phyloP scores from a whole-genome alignment of 2,797 vertebrate genomes.

The Eulemur albifrons region DNA sequence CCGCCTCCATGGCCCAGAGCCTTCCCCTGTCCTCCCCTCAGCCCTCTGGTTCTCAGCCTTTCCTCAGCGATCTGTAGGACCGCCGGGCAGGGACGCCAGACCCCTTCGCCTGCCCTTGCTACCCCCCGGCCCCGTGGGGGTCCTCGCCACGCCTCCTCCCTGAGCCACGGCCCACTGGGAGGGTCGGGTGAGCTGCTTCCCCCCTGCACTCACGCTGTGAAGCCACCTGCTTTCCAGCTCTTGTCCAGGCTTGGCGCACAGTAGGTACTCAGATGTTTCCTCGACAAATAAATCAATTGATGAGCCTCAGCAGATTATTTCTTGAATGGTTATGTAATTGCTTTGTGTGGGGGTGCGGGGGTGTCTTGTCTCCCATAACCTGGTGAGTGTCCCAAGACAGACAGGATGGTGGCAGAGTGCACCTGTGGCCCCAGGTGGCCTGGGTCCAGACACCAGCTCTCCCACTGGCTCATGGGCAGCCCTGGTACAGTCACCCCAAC shows the following conservation, averaged over 20 bases:
- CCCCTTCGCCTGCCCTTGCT: neutral
- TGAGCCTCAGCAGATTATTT: neutral
- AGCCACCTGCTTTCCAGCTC: neutral
- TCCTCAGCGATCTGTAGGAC: neutral
- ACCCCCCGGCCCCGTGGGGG: rapidly evolving
- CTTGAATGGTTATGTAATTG: neutral
- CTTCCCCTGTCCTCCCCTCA: neutral
- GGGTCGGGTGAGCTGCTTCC: rapidly evolving
- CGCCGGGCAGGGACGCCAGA: rapidly evolving
- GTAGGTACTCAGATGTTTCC: neutral
- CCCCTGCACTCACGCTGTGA: rapidly evolving
- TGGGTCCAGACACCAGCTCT: neutral
- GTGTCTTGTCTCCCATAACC: neutral
- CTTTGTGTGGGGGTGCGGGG: neutral
- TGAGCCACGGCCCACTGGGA: rapidly evolving
- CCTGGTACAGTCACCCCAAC: neutral
- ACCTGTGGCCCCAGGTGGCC: neutral
- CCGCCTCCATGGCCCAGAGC: rapidly evolving
- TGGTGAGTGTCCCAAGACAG: neutral
- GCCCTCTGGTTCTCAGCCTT: neutral
- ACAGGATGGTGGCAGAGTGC: neutral
- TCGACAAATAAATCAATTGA: neutral
- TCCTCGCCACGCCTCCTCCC: neutral
- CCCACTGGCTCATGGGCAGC: neutral
- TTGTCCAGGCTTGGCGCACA: neutral